phyloP scores from a whole-genome alignment of 1,140 invertebrate genomes.

The Melitaea cinxia region DNA sequence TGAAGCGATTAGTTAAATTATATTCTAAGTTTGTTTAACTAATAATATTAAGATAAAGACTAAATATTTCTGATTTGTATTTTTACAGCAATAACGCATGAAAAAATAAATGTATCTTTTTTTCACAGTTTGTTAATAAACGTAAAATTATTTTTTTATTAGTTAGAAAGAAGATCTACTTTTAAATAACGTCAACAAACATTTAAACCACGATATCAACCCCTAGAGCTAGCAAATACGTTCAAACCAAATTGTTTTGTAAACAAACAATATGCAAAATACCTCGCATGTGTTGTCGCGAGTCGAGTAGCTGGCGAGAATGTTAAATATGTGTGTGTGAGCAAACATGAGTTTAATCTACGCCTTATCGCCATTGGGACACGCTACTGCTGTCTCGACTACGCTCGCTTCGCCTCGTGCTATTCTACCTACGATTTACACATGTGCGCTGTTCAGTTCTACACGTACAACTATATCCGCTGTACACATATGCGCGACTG shows the following conservation, averaged over 20 bases:
- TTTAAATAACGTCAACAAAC: conserved; percentile 24
- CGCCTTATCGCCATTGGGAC: conserved; percentile 62
- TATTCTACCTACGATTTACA: not conserved
- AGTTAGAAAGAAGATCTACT: not conserved
- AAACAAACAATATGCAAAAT: conserved; percentile 72
- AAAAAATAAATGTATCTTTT: no score
- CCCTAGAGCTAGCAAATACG: conserved; percentile 41
- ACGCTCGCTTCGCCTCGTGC: conserved; percentile 28
- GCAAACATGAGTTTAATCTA: conserved; percentile 75
- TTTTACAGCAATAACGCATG: no score
- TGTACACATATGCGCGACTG: conserved; percentile 13
- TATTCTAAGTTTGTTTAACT: no score
- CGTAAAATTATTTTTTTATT: not conserved
- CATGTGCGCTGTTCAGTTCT: not conserved
- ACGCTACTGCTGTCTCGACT: conserved; percentile 40
- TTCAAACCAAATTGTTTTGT: conserved; percentile 66
- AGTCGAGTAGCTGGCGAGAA: conserved; percentile 61
- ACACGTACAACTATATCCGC: not conserved
- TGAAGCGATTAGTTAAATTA: no score
- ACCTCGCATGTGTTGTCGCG: conserved; percentile 61
- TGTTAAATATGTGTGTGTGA: conserved; percentile 73
- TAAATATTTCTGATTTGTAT: no score
- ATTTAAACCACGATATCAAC: conserved; percentile 37
- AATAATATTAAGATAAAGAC: no score
- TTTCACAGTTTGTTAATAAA: not conserved